These are phyloP conservation scores for Philotrypesis tridentata DNA, from an alignment of 1,140 invertebrate genomes.

Conservation along the genomic window DNA sequence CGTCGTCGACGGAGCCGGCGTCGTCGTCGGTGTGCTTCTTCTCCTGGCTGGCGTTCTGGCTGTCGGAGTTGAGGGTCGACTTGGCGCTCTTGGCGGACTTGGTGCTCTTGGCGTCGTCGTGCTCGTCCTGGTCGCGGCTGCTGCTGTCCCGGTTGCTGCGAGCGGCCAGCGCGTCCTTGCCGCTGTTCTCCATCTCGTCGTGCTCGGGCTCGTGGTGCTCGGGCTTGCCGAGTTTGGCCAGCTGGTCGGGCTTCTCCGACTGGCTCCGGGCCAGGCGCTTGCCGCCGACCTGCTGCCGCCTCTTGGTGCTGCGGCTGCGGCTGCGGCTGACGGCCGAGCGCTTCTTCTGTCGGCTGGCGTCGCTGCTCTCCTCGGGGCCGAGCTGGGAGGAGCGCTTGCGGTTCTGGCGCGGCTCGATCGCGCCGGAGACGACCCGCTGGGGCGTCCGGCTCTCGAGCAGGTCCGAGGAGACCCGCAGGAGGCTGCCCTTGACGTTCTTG, in stretches of 20 bases:
- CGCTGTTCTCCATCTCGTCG: slow-evolving; percentile 35
- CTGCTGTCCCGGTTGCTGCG: slow-evolving; percentile 30
- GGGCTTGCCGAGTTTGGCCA: not conserved
- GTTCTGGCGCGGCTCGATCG: not conserved
- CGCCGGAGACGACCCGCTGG: slow-evolving; percentile 13
- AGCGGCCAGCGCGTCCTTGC: slow-evolving; percentile 1
- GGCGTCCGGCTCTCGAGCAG: slow-evolving; percentile 39
- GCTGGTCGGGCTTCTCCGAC: not conserved
- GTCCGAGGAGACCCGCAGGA: slow-evolving; percentile 59
- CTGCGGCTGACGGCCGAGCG: slow-evolving; percentile 17
- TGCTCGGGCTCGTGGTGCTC: slow-evolving; percentile 40
- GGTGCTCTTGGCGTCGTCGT: slow-evolving; percentile 46
- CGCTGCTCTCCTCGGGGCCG: no score
- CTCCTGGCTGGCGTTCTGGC: slow-evolving; percentile 4
- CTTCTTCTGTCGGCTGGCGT: slow-evolving; percentile 34
- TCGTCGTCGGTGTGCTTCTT: slow-evolving; percentile 50
- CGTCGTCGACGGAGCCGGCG: slow-evolving; percentile 34
- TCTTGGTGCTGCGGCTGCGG: slow-evolving; percentile 14
- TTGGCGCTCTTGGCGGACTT: slow-evolving; percentile 26
- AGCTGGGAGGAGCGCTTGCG: no score
- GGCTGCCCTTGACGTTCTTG: slow-evolving; percentile 51
- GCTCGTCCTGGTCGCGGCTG: slow-evolving; percentile 20
- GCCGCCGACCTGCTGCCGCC: no score
- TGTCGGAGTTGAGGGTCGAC: not conserved
- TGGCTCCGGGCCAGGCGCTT: not conserved